Evolutionary conservation across 92 coral and sea anemone species (phyloP).

Genomic region (Siderastrea radians): DNA sequence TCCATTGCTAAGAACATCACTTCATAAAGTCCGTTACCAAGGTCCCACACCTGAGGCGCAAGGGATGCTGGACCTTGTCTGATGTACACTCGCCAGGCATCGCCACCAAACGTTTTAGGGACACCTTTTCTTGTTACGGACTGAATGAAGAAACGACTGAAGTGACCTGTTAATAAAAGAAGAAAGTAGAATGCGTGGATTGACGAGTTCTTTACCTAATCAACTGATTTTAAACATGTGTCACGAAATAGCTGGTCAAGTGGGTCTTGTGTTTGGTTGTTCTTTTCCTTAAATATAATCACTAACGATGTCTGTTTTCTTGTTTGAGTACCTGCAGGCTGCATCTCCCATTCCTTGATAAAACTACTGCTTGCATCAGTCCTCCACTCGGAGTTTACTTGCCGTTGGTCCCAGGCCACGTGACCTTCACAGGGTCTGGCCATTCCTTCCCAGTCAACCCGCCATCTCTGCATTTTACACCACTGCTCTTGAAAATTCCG

Average conservation of each 20-base stretch:
- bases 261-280: no score
- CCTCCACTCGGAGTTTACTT: constrained; percentile 54
- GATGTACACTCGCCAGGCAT: constrained; percentile 86
- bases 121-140: constrained; percentile 72
- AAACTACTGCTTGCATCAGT: constrained; percentile 67
- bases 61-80: constrained; percentile 94
- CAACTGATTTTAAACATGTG: no score
- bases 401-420: constrained; percentile 76
- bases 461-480: constrained; percentile 85
- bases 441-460: constrained; percentile 84
- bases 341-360: constrained; percentile 69
- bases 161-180: constrained; percentile 52
- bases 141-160: constrained; percentile 87
- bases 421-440: constrained; percentile 63
- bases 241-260: no score
- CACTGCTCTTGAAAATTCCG: constrained; percentile 65
- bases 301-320: no score
- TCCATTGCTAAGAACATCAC: constrained; percentile 77
- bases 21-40: constrained; percentile 82
- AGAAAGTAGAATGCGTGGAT: no score
- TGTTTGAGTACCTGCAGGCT: constrained; percentile 62
- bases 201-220: no score
- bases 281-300: no score
- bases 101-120: constrained; percentile 81
- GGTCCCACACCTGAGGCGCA: constrained; percentile 84